phyloP scores from a whole-genome alignment of 1,140 invertebrate genomes.

The Trachymyrmex cornetzi region DNA sequence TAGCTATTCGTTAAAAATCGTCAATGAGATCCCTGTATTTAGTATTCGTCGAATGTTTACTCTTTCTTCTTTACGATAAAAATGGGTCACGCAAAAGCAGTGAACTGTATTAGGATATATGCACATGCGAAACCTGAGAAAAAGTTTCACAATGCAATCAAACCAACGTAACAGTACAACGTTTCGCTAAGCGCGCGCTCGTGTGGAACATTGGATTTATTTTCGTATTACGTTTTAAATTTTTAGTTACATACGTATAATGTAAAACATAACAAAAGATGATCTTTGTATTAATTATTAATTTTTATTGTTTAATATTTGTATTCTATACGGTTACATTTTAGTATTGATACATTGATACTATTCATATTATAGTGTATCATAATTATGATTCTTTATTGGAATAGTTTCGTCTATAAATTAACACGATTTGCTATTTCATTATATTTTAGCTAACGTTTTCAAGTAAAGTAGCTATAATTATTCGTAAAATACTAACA shows the following conservation, averaged over 20 bases:
- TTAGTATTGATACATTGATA: background rate
- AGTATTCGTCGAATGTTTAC: slow-evolving; percentile 29
- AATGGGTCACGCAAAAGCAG: slow-evolving; percentile 39
- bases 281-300: background rate
- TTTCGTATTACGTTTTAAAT: slow-evolving; percentile 24
- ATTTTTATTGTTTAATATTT: slow-evolving; percentile 7
- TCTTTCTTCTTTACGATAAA: slow-evolving; percentile 41
- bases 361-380: background rate
- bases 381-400: slow-evolving; percentile 18
- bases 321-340: no score
- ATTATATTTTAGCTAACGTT: background rate
- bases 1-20: slow-evolving; percentile 33
- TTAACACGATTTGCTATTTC: background rate
- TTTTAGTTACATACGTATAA: background rate
- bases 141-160: slow-evolving; percentile 51
- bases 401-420: background rate
- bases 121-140: slow-evolving; percentile 19
- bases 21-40: background rate
- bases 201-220: slow-evolving; percentile 41
- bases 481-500: background rate
- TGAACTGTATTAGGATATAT: slow-evolving; percentile 36
- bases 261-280: background rate
- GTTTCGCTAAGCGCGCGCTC: slow-evolving; percentile 31
- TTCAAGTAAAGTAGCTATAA: background rate
- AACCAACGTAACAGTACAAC: slow-evolving; percentile 33